A percentile compares a stretch with the other conserved stretches of the same genome.
These are phyloP conservation scores for Tetranychus piercei DNA, from an alignment of 2,888 invertebrate genomes.

Conservation along the genomic window DNA sequence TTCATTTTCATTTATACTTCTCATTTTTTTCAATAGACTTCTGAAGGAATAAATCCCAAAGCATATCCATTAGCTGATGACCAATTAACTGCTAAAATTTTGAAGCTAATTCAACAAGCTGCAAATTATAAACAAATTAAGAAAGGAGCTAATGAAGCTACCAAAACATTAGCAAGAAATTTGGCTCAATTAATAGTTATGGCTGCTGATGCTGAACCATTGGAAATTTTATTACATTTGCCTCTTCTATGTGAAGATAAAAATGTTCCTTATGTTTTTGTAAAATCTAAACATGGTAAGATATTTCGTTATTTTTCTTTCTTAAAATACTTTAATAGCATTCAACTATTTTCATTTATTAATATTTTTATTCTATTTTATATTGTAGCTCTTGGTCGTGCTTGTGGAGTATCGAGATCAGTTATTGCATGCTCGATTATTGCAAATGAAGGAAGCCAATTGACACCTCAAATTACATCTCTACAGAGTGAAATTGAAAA, in stretches of 20 bases:
- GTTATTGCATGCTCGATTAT: constrained; percentile 91
- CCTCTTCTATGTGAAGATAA: constrained; percentile 93
- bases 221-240: constrained; percentile 89
- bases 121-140: constrained; percentile 86
- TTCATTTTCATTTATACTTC: too few relatives aligned
- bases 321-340: too few relatives aligned
- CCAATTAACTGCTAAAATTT: constrained; percentile 69
- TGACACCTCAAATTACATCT: constrained; percentile 75
- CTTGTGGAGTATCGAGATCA: constrained; percentile 89
- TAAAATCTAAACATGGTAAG: constrained; percentile 66
- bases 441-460: constrained; percentile 83
- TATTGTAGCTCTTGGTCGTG: constrained; percentile 62
- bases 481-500: constrained; percentile 92
- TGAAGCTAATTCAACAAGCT: constrained; percentile 88
- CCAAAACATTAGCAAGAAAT: constrained; percentile 86
- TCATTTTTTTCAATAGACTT: not conserved
- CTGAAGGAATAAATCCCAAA: constrained; percentile 43
- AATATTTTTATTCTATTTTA: too few relatives aligned
- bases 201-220: constrained; percentile 92
- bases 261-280: constrained; percentile 94
- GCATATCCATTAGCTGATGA: constrained; percentile 87
- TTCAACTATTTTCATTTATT: too few relatives aligned
- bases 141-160: constrained; percentile 98
- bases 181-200: constrained; percentile 91
- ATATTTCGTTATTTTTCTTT: not conserved